Base-by-base conservation (phyloP, 1,140 invertebrate genomes). In the Papilio glaucus region DNA sequence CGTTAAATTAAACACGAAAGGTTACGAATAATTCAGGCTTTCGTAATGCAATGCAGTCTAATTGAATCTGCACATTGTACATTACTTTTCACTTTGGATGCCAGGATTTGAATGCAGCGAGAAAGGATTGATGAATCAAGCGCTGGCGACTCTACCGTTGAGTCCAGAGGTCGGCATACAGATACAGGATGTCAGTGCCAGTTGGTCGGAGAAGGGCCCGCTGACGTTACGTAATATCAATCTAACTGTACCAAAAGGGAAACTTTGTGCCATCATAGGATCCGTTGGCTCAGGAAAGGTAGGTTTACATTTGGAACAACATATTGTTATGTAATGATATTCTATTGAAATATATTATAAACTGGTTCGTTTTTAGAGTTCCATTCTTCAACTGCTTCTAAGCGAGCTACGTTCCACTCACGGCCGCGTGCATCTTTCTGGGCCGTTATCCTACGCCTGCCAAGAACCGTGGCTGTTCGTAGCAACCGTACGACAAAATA, bases 201-300 rank as follows among this genome's bases (percentile, higher is more conserved):
- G 84, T 42, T 96, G 97, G 97, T 88, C 79, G 0, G 91, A 94
- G 69, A 81, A 86, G 62, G 83, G 82, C 8, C 83, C 84, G 0
- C 75, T 90, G 5, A 95, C 94, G 0, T 85, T 97, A 0, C 92
- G 94, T 33, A 93, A 95, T 70, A 85, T 98, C 10, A 95, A 94
- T 67, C 84, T 97, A 12, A 87, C 92, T 3, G 93, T 97, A 1
- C 92, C 95, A n/a, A 92, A 95, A 49, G 96, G 97, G 6, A 94
- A 96, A 79, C 87, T 98, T 0, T 95, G 96, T 69, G 96, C 96
- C 0, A 94, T 98, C 7, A 96, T 97, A 53, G 97, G 97, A 2
- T 94, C 95, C 4, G 97, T 98, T 12, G 97, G 97, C 4, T 95
- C 96, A 1, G 97, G 97, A 39, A 98, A 98, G 93, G 96, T 95